phyloP scores from a whole-genome alignment of 2,113 vertebrate genomes.

The Illadopsis cleaveri region DNA sequence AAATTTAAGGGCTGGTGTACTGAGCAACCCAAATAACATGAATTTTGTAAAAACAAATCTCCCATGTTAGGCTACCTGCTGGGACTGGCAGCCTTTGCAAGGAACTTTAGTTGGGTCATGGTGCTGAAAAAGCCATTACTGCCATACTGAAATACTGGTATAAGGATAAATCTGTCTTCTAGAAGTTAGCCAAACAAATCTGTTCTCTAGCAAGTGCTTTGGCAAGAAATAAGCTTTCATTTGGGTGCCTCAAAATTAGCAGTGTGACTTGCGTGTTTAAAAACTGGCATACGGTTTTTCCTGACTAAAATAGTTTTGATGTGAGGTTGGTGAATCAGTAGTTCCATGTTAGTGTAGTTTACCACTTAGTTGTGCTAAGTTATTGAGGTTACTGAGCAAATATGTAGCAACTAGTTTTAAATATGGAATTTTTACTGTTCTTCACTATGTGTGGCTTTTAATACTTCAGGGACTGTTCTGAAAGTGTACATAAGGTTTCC shows the following conservation, averaged over 20 bases:
- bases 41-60: background rate
- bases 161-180: conserved; percentile 36
- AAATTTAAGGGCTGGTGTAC: background rate
- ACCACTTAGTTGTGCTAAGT: background rate
- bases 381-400: background rate
- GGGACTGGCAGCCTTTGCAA: background rate
- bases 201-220: conserved; percentile 38
- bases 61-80: background rate
- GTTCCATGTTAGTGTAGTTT: background rate
- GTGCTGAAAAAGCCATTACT: background rate
- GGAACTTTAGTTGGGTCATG: background rate
- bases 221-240: conserved; percentile 47
- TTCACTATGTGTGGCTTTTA: background rate
- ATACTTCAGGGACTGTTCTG: background rate
- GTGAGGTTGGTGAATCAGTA: background rate
- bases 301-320: background rate
- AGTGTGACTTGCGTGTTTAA: background rate
- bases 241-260: conserved; percentile 36
- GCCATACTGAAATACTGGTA: background rate
- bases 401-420: background rate
- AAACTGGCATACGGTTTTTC: background rate
- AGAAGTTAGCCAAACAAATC: conserved; percentile 59
- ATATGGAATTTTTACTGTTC: background rate
- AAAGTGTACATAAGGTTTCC: background rate
- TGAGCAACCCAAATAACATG: background rate